These are phyloP conservation scores for Drosophila seguyi DNA, from an alignment of 1,140 invertebrate species.

Conservation along the genomic window DNA sequence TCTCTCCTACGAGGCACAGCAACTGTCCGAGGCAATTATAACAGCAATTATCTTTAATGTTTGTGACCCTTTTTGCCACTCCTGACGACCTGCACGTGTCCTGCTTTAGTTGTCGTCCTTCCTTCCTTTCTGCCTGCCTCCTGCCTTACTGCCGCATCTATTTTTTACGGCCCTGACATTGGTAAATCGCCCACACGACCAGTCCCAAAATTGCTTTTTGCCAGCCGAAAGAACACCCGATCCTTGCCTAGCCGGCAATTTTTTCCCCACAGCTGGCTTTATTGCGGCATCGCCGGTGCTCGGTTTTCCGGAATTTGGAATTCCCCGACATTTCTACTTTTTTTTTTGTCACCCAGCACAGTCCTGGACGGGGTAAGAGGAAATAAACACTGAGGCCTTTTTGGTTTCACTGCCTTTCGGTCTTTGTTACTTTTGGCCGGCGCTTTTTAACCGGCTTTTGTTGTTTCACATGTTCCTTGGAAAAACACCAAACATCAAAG, in stretches of 20 bases:
- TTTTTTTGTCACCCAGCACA: constrained; percentile 17
- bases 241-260: constrained; percentile 28
- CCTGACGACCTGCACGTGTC: constrained; percentile 56
- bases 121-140: neutral
- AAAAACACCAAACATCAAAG: constrained; percentile 42
- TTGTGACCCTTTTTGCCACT: constrained; percentile 60
- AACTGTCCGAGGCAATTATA: constrained; percentile 65
- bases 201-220: constrained; percentile 45
- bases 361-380: neutral
- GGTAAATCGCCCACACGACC: constrained; percentile 60
- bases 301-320: constrained; percentile 25
- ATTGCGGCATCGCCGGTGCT: constrained; percentile 22
- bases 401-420: constrained; percentile 24
- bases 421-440: constrained; percentile 24
- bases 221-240: constrained; percentile 1
- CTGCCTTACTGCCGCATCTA: constrained; percentile 15
- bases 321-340: constrained; percentile 11
- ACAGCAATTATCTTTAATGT: constrained; percentile 77
- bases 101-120: constrained; percentile 13
- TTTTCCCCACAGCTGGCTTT: constrained; percentile 31
- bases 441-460: constrained; percentile 25
- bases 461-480: constrained; percentile 7
- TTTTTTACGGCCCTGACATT: constrained; percentile 50
- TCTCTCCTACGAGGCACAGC: neutral
- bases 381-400: constrained; percentile 11